Percentiles rank a stretch among this genome's conserved stretches.
Evolutionary conservation across 2,888 invertebrate genomes (phyloP).

Genomic region (Lagria hirta): DNA sequence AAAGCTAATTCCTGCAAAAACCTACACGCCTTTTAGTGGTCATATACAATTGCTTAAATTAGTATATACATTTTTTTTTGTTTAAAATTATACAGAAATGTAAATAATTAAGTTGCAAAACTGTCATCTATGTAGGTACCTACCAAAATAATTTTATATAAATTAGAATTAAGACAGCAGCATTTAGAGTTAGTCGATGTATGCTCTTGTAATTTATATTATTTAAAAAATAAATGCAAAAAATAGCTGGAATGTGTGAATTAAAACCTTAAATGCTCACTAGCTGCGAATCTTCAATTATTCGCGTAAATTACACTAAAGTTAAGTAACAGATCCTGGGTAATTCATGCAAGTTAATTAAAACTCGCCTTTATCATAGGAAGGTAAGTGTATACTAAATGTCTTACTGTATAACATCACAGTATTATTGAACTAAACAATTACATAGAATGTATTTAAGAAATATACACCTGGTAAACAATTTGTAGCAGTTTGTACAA

Average conservation of each 20-base stretch:
- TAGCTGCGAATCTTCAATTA: constrained; percentile 12
- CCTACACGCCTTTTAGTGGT: constrained; percentile 39
- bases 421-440: constrained; percentile 32
- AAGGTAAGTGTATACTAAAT: constrained; percentile 23
- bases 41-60: constrained; percentile 39
- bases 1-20: constrained; percentile 40
- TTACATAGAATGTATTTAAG: constrained; percentile 25
- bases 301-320: constrained; percentile 12
- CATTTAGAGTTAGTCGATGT: constrained; percentile 29
- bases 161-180: constrained; percentile 14
- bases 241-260: constrained; percentile 23
- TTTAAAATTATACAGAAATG: constrained; percentile 29
- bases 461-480: constrained; percentile 24
- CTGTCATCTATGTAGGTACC: no score
- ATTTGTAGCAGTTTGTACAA: constrained; percentile 28
- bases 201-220: constrained; percentile 21
- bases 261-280: constrained; percentile 13
- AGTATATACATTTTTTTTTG: constrained; percentile 38
- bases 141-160: no score
- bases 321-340: constrained; percentile 2
- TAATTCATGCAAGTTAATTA: constrained; percentile 8
- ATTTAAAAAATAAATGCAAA: constrained; percentile 10
- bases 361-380: constrained; percentile 15
- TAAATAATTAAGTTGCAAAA: constrained; percentile 9
- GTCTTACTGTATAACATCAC: constrained; percentile 33